These are phyloP conservation scores for Heterodera carotae DNA, from an alignment of 1,140 invertebrate species.

Conservation along the genomic window DNA sequence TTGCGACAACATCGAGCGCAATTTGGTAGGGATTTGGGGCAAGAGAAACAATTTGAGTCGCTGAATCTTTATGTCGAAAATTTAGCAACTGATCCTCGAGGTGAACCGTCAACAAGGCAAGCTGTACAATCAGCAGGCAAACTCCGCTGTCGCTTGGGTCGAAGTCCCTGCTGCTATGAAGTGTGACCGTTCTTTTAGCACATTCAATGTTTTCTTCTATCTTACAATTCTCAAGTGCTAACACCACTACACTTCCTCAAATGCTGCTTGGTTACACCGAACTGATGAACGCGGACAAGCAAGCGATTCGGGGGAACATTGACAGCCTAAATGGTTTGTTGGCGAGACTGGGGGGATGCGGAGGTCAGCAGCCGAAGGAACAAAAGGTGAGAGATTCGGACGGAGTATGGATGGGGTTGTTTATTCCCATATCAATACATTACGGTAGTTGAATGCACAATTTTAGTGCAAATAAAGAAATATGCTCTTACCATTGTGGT, in stretches of 20 bases:
- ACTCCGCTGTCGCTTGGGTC: slow-evolving; percentile 14
- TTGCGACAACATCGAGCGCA: slow-evolving; percentile 27
- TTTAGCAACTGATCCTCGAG: slow-evolving; percentile 15
- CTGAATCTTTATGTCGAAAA: too few relatives aligned
- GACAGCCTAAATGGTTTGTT: not conserved
- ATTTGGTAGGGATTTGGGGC: not conserved
- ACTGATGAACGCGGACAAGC: slow-evolving; percentile 31
- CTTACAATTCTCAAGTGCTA: slow-evolving; percentile 11
- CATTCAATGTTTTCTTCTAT: too few relatives aligned
- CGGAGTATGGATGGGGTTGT: too few relatives aligned
- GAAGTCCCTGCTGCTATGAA: not conserved
- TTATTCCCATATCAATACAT: too few relatives aligned
- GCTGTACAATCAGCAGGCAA: not conserved
- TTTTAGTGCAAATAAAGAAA: too few relatives aligned
- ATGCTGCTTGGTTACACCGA: slow-evolving; percentile 13
- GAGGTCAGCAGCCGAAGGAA: not conserved
- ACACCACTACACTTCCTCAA: slow-evolving; percentile 7
- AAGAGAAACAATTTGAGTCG: too few relatives aligned
- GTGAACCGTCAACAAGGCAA: slow-evolving; percentile 26
- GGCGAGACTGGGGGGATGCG: not conserved
- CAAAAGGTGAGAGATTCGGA: slow-evolving; percentile 7
- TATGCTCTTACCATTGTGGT: too few relatives aligned
- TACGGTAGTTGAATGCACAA: too few relatives aligned
- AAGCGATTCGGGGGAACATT: not conserved
- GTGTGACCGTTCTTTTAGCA: not conserved